Evolutionary conservation across 2,113 vertebrate genomes (phyloP), one percentile per base, ranked within the genome.

Genomic region (Stercorarius parasiticus): DNA sequence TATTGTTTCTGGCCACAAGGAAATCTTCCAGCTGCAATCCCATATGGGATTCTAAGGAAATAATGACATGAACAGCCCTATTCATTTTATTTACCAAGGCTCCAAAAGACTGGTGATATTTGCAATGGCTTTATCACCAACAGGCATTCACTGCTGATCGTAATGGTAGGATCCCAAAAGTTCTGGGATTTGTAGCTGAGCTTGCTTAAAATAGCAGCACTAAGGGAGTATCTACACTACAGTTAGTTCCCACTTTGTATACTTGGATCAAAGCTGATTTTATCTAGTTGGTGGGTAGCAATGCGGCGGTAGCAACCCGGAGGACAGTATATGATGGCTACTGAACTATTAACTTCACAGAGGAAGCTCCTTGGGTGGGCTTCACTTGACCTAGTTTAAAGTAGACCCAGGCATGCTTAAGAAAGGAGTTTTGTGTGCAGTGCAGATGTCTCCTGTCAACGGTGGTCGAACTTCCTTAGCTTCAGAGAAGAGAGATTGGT

Each of bases 321-420:
- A 93, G 80, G 77, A 86, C 64, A 73, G 26, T 71, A 11, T 53
- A 13, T 32, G 94, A 55, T 81, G 72, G 77, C 80, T 88, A 94
- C 94, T 79, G 77, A 96, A 71, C 80, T 89, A 50, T 88, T 88
- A 90, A 89, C 86, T 96, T 84, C 61, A 71, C 80, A 94, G 55
- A 67, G 77, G 77, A 96, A 94, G 83, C 89, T 93, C 20, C 91
- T 84, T 96, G 91, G 94, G 95, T 96, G 96, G 93, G 88, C 95
- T 92, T 82, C 83, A 47, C 72, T 95, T 96, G 91, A 83, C 91
- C 86, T 67, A 81, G 55, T 81, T 95, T 92, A 84, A 91, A 96
- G 88, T 40, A 84, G 94, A 73, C 50, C 12, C 64, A 88, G 64
- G 59, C 76, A 78, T 20, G 43, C 59, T 89, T 78, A 86, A 95